Conservation (phyloP, 1,140 invertebrate genomes). For the Drosophila repletoides region DNA sequence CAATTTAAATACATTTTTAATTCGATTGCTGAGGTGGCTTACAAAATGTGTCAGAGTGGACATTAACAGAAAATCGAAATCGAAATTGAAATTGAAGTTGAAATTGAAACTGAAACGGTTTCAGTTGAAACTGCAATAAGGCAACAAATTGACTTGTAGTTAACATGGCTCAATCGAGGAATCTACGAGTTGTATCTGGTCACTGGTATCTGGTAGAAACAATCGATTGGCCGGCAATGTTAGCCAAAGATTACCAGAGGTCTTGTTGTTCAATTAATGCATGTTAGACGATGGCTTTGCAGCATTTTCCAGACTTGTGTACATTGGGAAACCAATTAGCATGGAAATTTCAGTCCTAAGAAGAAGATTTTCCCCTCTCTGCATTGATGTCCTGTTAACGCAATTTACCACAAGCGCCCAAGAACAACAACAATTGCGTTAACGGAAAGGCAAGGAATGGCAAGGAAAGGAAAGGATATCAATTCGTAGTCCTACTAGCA, state of each 20-base stretch:
- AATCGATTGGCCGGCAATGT: slow-evolving; percentile 8
- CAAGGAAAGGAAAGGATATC: slow-evolving; percentile 10
- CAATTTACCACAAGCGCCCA: slow-evolving; percentile 56
- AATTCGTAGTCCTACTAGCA: slow-evolving; percentile 1
- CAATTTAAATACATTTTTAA: too few relatives aligned
- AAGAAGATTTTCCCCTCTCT: slow-evolving; percentile 42
- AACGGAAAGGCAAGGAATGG: slow-evolving; percentile 3
- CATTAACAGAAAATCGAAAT: slow-evolving; percentile 4
- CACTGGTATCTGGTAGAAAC: neutral
- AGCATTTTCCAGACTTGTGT: slow-evolving; percentile 37
- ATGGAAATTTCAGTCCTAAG: slow-evolving; percentile 66
- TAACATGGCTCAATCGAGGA: too few relatives aligned
- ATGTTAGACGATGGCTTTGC: slow-evolving; percentile 34
- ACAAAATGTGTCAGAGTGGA: too few relatives aligned
- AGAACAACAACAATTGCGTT: slow-evolving; percentile 4
- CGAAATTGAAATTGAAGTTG: too few relatives aligned
- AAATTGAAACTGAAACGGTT: slow-evolving; percentile 5
- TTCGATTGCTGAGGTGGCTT: too few relatives aligned
- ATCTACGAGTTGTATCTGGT: too few relatives aligned
- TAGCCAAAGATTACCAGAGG: slow-evolving; percentile 8
- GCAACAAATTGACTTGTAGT: too few relatives aligned
- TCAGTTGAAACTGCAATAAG: too few relatives aligned
- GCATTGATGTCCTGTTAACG: slow-evolving; percentile 65
- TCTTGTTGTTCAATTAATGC: slow-evolving; percentile 24
- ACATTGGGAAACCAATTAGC: slow-evolving; percentile 71